Evolutionary conservation across 1,140 invertebrate species (phyloP).

Genomic region (Zaprionus tsacasi): DNA sequence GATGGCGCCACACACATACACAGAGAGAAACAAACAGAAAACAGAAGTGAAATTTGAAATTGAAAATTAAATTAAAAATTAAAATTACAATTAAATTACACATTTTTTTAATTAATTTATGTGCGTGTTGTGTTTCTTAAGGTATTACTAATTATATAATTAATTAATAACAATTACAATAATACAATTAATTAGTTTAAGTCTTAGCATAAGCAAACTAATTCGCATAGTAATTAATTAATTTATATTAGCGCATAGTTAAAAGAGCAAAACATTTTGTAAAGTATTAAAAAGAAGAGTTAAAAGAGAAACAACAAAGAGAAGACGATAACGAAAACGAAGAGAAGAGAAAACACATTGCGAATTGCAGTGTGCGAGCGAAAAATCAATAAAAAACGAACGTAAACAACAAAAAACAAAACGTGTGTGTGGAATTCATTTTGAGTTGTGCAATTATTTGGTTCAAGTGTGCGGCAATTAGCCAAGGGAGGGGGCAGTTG

Average conservation of each 20-base stretch:
- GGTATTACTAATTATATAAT: slow-evolving; percentile 70
- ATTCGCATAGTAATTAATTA: slow-evolving; percentile 68
- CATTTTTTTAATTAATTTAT: slow-evolving; percentile 32
- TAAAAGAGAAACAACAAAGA: slow-evolving; percentile 47
- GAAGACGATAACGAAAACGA: slow-evolving; percentile 39
- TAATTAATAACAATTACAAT: slow-evolving; percentile 42
- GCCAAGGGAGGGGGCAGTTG: not conserved
- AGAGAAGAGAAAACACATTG: slow-evolving; percentile 54
- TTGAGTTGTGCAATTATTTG: slow-evolving; percentile 64
- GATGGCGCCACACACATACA: slow-evolving; percentile 51
- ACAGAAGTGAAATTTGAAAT: slow-evolving; percentile 21
- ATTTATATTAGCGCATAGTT: slow-evolving; percentile 75
- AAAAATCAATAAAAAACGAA: slow-evolving; percentile 69
- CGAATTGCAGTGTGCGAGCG: slow-evolving; percentile 33
- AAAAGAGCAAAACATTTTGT: slow-evolving; percentile 53
- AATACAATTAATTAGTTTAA: slow-evolving; percentile 49
- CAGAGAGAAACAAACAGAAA: slow-evolving; percentile 17
- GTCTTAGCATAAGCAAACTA: slow-evolving; percentile 11
- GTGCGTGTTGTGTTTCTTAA: slow-evolving; percentile 44
- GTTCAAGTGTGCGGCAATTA: slow-evolving; percentile 68
- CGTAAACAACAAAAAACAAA: slow-evolving; percentile 28
- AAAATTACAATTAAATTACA: not conserved
- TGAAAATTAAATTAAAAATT: not conserved
- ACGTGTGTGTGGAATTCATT: slow-evolving; percentile 60
- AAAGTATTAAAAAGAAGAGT: slow-evolving; percentile 66